Percentiles rank a stretch among this genome's conserved stretches.
Evolutionary conservation across 1,140 invertebrate species (phyloP).

Genomic region (Notospermus geniculatus): DNA sequence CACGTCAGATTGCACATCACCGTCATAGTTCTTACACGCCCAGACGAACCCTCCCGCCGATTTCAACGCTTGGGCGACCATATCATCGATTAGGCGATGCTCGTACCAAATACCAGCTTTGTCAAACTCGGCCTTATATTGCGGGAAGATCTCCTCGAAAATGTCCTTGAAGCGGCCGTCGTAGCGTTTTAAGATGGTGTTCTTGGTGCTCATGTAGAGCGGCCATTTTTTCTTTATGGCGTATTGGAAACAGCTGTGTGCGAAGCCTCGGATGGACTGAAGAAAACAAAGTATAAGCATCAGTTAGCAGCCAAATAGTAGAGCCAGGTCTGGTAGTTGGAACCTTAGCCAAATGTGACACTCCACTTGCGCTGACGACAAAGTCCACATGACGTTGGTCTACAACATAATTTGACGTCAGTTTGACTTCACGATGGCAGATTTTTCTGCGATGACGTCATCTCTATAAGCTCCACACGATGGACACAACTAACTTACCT

Average conservation of each 20-base stretch:
- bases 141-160: constrained; percentile 95
- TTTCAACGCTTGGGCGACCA: constrained; percentile 98
- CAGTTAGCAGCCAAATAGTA: no score
- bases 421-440: no score
- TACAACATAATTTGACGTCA: no score
- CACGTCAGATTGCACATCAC: constrained; percentile 97
- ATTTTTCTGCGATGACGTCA: no score
- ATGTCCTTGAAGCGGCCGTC: constrained; percentile 99
- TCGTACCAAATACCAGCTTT: constrained; percentile 92
- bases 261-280: constrained; percentile 81
- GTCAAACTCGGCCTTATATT: constrained; percentile 86
- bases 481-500: constrained; percentile 49
- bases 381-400: no score
- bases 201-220: constrained; percentile 96
- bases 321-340: no score
- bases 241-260: constrained; percentile 91
- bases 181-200: constrained; percentile 97
- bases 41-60: constrained; percentile 98
- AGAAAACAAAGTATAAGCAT: constrained; percentile 9
- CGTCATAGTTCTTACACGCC: constrained; percentile 99
- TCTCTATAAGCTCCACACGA: no score
- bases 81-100: constrained; percentile 98
- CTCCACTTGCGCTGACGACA: no score
- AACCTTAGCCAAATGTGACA: no score
- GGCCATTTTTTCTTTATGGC: constrained; percentile 85